Conservation (phyloP, 1,140 invertebrate species). For the Penaeus vannamei region DNA sequence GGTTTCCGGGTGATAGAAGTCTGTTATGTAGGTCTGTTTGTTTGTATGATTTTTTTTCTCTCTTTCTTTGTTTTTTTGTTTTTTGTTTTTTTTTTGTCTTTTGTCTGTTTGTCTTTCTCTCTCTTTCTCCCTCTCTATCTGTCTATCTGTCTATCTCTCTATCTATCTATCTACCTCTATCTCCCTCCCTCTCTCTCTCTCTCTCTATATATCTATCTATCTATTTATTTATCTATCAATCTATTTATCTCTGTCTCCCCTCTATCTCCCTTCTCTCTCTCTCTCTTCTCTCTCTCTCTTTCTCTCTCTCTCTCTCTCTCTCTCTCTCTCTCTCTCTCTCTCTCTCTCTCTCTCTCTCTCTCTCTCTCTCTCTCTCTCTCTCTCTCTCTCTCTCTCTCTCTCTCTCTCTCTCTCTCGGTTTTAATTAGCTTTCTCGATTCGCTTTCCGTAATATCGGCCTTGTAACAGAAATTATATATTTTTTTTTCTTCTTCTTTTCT, state of each 20-base stretch:
- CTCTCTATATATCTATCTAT: background rate
- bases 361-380: constrained; percentile 30
- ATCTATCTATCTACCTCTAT: background rate
- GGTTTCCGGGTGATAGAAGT: too few relatives aligned
- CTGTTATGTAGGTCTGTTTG: too few relatives aligned
- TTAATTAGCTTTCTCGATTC: background rate
- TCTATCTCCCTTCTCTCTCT: too few relatives aligned
- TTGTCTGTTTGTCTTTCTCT: background rate
- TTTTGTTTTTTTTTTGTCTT: background rate
- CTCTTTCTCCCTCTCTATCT: background rate
- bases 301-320: background rate
- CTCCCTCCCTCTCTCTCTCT: background rate
- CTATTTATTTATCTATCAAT: background rate
- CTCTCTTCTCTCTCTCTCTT: background rate
- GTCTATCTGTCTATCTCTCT: background rate
- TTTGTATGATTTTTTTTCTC: too few relatives aligned
- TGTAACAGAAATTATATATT: too few relatives aligned
- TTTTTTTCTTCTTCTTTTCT: too few relatives aligned
- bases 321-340: constrained; percentile 23
- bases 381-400: background rate
- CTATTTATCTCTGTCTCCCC: background rate
- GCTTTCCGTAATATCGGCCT: background rate
- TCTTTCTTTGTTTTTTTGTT: too few relatives aligned
- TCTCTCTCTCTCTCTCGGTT: background rate
- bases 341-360: constrained; percentile 31